Evolutionary conservation across 2,797 vertebrate genomes (phyloP), one percentile per base, ranked within the genome.

Genomic region (Gymnopithys bicolor): DNA sequence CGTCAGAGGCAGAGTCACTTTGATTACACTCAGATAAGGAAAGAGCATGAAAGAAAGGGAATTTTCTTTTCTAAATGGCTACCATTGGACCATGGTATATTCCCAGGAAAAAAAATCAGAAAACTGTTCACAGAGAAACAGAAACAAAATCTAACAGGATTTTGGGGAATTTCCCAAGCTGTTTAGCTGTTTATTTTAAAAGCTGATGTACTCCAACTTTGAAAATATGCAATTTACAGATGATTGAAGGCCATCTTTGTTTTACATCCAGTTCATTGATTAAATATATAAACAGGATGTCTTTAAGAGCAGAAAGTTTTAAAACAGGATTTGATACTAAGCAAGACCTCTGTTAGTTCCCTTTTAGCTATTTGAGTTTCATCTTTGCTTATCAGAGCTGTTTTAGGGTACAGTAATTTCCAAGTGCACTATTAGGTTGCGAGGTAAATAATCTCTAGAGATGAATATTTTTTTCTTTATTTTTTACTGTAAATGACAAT

Each of bases 241-340:
- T 71, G 56, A 76, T 22, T 78, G n/a, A 30, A 80, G 62, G 52
- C 45, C 87, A 45, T 43, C 92, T 90, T 82, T 92, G 49, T 39
- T 90, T 93, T 89, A 56, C 78, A 82, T 92, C 85, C 91, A 91
- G 88, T 88, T 95, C 60, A 94, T 85, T 96, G 89, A 94, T 85
- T 95, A 95, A 96, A 89, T 95, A 92, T 96, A 97, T 95, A 97
- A 96, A 97, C 94, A 97, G 97, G 97, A 97, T 97, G 92, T 91
- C 97, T 98, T 96, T 98, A 97, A 97, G 96, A 96, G 97, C 95
- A 92, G 96, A 97, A 97, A 93, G 93, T 73, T 87, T 94, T 97
- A 98, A 97, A 97, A 97, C 96, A 97, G 97, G 97, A 98, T 97
- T 97, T 96, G 97, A 97, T 97, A 97, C 97, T 94, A 87, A 90